Evolutionary conservation across 2,888 invertebrate genomes (phyloP).

Genomic region (Patella pellucida): DNA sequence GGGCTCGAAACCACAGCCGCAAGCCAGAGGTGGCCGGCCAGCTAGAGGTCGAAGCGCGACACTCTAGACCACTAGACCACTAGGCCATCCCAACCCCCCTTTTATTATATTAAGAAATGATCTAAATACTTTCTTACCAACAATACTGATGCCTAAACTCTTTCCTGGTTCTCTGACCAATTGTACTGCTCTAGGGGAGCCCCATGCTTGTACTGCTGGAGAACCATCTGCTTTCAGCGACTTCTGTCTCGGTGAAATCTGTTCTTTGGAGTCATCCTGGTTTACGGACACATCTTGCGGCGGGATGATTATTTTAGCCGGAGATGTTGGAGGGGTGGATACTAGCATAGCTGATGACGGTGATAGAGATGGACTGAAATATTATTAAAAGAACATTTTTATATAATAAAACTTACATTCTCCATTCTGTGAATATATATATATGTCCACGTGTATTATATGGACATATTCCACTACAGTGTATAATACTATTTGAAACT

Average conservation of each 20-base stretch:
- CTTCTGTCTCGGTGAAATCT: constrained; percentile 42
- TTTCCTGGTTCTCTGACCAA: constrained; percentile 81
- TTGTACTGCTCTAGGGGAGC: constrained; percentile 82
- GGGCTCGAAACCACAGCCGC: too few species aligned
- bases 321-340: constrained; percentile 8
- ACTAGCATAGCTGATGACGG: constrained; percentile 10
- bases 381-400: too few species aligned
- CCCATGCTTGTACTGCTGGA: constrained; percentile 77
- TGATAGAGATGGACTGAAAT: not conserved
- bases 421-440: too few species aligned
- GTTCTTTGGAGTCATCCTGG: not conserved
- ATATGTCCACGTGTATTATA: too few species aligned
- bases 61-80: too few species aligned
- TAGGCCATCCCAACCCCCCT: too few species aligned
- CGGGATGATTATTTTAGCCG: constrained; percentile 12
- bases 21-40: too few species aligned
- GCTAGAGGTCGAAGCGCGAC: too few species aligned
- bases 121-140: constrained; percentile 80
- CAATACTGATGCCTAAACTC: constrained; percentile 96
- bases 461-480: too few species aligned
- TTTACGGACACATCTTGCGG: constrained; percentile 9
- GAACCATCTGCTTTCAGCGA: constrained; percentile 50
- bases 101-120: not conserved
- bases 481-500: not conserved
- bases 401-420: too few species aligned